phyloP scores from a whole-genome alignment of 92 coral and sea anemone genomes.

The Micromussa lordhowensis region DNA sequence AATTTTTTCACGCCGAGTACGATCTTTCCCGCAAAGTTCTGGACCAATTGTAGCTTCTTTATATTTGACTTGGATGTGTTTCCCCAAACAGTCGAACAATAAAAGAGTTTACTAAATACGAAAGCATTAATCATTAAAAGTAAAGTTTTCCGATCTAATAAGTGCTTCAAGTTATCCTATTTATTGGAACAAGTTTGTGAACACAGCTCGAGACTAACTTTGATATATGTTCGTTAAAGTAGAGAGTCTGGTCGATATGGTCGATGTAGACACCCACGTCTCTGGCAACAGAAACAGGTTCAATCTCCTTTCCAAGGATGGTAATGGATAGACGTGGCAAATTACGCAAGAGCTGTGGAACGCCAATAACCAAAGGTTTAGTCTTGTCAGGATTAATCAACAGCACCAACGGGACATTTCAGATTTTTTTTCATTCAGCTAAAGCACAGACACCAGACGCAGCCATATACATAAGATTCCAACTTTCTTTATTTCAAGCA shows the following conservation, averaged over 20 bases:
- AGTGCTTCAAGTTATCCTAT: conserved; percentile 40
- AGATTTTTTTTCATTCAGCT: neutral
- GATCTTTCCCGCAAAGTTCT: neutral
- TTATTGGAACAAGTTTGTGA: conserved; percentile 26
- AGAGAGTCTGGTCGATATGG: conserved; percentile 5
- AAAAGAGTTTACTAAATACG: conserved; percentile 37
- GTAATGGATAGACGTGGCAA: neutral
- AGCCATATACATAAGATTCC: neutral
- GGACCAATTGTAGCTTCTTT: neutral
- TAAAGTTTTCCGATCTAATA: conserved; percentile 11
- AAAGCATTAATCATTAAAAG: conserved; percentile 35
- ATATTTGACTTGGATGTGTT: too few species aligned
- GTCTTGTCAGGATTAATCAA: conserved; percentile 15
- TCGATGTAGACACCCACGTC: conserved; percentile 19
- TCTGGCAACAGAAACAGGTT: conserved; percentile 42
- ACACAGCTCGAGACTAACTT: conserved; percentile 27
- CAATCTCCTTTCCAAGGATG: neutral
- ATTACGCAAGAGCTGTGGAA: conserved; percentile 25
- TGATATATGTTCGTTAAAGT: conserved; percentile 17
- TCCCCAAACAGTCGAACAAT: conserved; percentile 24
- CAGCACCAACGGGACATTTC: too few species aligned
- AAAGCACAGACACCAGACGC: neutral
- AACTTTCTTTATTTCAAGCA: neutral
- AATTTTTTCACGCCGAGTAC: conserved; percentile 1
- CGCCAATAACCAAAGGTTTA: conserved; percentile 26